A percentile compares a stretch with the other conserved stretches of the same genome.
Conservation (phyloP, 2,797 vertebrate genomes). For the Helostoma temminkii region DNA sequence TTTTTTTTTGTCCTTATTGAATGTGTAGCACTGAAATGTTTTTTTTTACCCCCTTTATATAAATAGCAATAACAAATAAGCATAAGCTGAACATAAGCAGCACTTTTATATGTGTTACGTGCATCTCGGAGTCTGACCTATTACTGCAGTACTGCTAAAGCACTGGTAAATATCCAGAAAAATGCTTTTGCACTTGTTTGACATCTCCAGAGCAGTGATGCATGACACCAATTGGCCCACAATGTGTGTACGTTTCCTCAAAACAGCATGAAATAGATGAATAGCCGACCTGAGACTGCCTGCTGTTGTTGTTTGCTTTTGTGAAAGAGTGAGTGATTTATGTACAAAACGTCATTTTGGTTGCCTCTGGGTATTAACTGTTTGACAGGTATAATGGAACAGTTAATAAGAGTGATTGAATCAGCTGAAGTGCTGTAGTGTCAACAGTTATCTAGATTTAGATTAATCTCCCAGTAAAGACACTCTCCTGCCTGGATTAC, state of each 20-base stretch:
- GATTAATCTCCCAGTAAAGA: no score
- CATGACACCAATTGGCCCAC: not conserved
- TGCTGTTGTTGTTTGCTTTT: not conserved
- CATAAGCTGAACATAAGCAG: conserved; percentile 18
- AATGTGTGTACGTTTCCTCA: not conserved
- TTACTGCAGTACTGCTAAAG: not conserved
- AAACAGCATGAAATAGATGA: not conserved
- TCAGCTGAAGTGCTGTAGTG: no score
- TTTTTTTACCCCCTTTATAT: conserved; percentile 37
- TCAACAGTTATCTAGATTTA: no score
- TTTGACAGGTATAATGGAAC: no score
- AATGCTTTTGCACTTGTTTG: not conserved
- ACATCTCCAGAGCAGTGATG: not conserved
- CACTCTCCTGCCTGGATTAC: no score
- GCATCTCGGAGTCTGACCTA: conserved; percentile 2
- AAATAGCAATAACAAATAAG: conserved; percentile 28
- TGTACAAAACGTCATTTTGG: no score
- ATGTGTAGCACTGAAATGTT: conserved; percentile 15
- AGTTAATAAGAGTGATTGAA: no score
- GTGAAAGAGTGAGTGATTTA: no score
- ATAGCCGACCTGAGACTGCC: not conserved
- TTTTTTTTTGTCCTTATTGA: conserved; percentile 26
- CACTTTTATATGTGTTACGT: conserved; percentile 25
- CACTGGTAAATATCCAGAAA: conserved; percentile 2
- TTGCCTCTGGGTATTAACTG: no score